Evolutionary conservation across 2,888 invertebrate species (phyloP).

Genomic region (Sicus ferrugineus): DNA sequence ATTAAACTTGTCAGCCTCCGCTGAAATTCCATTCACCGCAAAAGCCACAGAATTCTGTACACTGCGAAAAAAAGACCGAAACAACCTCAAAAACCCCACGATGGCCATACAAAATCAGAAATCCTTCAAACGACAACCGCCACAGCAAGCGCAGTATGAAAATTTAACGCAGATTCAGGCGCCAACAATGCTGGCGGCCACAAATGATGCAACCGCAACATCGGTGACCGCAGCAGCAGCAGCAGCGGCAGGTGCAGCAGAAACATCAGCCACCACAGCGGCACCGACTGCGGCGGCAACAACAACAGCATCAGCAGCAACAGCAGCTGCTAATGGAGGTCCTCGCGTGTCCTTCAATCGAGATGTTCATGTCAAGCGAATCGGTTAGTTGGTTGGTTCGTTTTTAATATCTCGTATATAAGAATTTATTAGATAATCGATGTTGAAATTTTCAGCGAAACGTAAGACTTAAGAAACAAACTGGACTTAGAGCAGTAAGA

Average conservation of each 20-base stretch:
- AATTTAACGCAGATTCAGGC: conserved; percentile 12
- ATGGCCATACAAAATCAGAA: conserved; percentile 49
- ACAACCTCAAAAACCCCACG: conserved; percentile 10
- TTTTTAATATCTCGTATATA: no score
- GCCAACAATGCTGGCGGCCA: conserved; percentile 14
- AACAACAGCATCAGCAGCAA: conserved; percentile 37
- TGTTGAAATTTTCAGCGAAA: no score
- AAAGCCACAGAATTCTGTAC: neutral
- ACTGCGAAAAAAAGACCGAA: conserved; percentile 15
- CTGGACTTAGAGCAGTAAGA: no score
- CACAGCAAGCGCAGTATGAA: conserved; percentile 11
- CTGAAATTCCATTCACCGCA: no score
- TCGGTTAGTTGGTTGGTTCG: conserved; percentile 72
- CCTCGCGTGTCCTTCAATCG: conserved; percentile 87
- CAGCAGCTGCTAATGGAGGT: conserved; percentile 67
- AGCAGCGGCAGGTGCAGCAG: conserved; percentile 38
- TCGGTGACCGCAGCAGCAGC: conserved; percentile 22
- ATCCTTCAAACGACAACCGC: conserved; percentile 39
- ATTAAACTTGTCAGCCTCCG: no score
- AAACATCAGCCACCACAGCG: conserved; percentile 34
- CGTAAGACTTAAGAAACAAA: no score
- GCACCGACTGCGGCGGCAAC: conserved; percentile 34
- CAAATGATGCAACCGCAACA: conserved; percentile 21
- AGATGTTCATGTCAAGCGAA: conserved; percentile 89
- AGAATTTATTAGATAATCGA: no score